Conservation (phyloP, 1,140 invertebrate species). For the Drosophila suzukii region DNA sequence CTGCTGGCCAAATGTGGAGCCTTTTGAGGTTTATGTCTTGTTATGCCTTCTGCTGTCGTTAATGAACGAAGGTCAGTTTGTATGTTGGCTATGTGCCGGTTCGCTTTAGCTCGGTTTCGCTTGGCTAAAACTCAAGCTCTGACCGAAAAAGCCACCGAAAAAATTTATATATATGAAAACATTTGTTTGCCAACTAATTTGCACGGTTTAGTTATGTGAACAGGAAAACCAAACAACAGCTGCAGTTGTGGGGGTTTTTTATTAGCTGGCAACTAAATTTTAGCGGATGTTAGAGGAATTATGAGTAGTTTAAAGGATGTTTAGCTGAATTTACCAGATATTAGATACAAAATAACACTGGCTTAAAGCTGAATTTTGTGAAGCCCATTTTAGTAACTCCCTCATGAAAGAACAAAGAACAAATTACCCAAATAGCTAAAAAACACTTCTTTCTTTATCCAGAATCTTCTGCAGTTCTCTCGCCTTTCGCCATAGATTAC, state of each 20-base stretch:
- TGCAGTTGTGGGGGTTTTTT: conserved; percentile 27
- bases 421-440: neutral
- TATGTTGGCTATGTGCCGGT: conserved; percentile 43
- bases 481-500: conserved; percentile 48
- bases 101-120: conserved; percentile 30
- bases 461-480: conserved; percentile 14
- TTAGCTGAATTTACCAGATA: neutral
- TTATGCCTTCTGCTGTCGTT: conserved; percentile 69
- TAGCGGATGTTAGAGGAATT: conserved; percentile 14
- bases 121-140: conserved; percentile 10
- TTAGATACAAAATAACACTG: too few species aligned
- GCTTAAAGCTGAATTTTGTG: neutral
- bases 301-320: neutral
- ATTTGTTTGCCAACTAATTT: conserved; percentile 66
- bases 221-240: conserved; percentile 41
- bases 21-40: conserved; percentile 73
- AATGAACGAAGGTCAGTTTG: conserved; percentile 77
- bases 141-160: conserved; percentile 16
- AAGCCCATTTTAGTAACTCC: neutral
- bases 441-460: conserved; percentile 5
- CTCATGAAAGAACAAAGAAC: neutral
- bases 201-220: conserved; percentile 57
- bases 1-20: conserved; percentile 64
- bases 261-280: conserved; percentile 20
- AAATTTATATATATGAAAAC: conserved; percentile 44